Evolutionary conservation across 2,797 vertebrate species (phyloP).

Genomic region (Enteromius fasciolatus): DNA sequence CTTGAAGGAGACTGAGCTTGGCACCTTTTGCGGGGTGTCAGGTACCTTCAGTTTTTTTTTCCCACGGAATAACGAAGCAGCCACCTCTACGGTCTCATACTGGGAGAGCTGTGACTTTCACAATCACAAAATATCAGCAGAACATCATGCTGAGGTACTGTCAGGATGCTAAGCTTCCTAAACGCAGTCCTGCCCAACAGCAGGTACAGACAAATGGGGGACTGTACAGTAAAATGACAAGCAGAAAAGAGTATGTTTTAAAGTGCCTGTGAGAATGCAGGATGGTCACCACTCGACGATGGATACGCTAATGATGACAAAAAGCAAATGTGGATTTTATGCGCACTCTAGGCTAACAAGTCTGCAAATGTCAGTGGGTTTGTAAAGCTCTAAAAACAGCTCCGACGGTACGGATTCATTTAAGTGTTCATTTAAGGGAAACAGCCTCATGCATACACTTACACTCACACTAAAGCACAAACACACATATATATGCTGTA

Average conservation of each 20-base stretch:
- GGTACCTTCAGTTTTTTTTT: slow-evolving; percentile 14
- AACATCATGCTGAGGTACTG: slow-evolving; percentile 59
- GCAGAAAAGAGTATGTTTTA: slow-evolving; percentile 62
- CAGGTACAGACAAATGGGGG: slow-evolving; percentile 51
- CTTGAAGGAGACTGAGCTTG: slow-evolving; percentile 56
- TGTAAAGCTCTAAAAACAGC: slow-evolving; percentile 27
- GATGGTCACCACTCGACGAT: slow-evolving; percentile 30
- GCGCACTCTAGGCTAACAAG: slow-evolving; percentile 35
- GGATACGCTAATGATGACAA: slow-evolving; percentile 63
- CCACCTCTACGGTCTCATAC: slow-evolving; percentile 62
- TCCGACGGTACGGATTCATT: neutral
- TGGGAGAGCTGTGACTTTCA: slow-evolving; percentile 59
- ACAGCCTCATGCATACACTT: neutral
- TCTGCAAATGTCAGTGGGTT: slow-evolving; percentile 30
- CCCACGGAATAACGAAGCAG: slow-evolving; percentile 64
- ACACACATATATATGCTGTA: neutral
- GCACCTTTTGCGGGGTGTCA: slow-evolving; percentile 36
- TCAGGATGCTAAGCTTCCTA: slow-evolving; percentile 51
- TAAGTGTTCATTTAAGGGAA: slow-evolving; percentile 15
- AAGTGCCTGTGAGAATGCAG: slow-evolving; percentile 38
- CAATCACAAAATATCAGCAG: slow-evolving; percentile 65
- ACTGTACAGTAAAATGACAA: slow-evolving; percentile 49
- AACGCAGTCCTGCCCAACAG: slow-evolving; percentile 55
- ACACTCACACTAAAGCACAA: neutral
- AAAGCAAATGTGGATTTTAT: slow-evolving; percentile 58